These are phyloP conservation scores for Otis tarda DNA, from an alignment of 2,113 vertebrate genomes.

Conservation along the genomic window DNA sequence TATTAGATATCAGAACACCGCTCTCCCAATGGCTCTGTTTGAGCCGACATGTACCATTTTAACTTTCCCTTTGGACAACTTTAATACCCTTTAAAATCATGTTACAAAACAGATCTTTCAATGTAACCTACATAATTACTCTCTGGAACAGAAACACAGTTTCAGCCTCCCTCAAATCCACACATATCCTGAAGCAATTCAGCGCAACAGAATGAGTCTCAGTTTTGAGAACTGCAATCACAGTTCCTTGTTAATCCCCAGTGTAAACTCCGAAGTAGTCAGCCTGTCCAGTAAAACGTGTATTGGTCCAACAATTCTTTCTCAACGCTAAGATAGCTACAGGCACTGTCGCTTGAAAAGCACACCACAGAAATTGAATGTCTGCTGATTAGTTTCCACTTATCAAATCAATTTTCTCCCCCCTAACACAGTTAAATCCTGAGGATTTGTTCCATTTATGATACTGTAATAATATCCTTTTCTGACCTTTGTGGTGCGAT, in stretches of 20 bases:
- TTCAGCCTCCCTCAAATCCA: not conserved
- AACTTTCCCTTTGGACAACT: not conserved
- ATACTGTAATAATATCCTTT: not conserved
- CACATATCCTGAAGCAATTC: not conserved
- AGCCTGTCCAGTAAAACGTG: not conserved
- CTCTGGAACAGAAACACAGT: not conserved
- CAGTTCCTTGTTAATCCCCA: not conserved
- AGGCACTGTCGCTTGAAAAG: not conserved
- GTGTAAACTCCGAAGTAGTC: not conserved
- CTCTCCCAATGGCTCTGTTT: not conserved
- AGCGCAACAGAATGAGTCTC: not conserved
- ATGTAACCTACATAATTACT: not conserved
- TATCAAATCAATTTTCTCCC: constrained; percentile 10
- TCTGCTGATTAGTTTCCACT: not conserved
- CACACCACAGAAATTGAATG: not conserved
- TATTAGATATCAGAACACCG: not conserved
- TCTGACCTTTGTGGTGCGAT: not conserved
- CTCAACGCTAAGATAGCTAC: not conserved
- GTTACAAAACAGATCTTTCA: not conserved
- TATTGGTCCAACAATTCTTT: not conserved
- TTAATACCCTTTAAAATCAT: not conserved
- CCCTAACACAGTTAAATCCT: constrained; percentile 21
- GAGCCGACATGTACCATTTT: not conserved
- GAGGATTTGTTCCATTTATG: not conserved
- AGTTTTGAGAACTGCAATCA: not conserved